Base-by-base conservation (phyloP, 1,140 invertebrate species). In the Lepidotrigona ventralis region DNA sequence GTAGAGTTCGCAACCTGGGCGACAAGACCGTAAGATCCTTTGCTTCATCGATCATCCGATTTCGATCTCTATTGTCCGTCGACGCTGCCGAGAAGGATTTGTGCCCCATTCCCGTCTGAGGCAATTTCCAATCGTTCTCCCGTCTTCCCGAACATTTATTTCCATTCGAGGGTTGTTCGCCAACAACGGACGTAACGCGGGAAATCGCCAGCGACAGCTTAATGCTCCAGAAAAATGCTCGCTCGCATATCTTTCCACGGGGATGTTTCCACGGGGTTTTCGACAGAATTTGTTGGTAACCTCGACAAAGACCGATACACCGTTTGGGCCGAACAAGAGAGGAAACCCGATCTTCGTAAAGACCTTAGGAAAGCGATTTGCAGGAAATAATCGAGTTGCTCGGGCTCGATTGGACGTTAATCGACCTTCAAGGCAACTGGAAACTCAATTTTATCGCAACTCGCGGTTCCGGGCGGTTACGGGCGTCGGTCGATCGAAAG, bases 1-100 rank as follows among this genome's bases (percentile, higher is more conserved):
- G 97, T 93, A 95, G 97, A 85, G 97, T 98, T 17, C 95, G 96
- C 89, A 97, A 98, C 92, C 95, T 97, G 79, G 97, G 96, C 33
- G 97, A 98, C 91, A 96, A 96, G 94, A 97, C 97, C 92, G 97
- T 97, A 92, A 96, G 96, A 63, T 6, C 29, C 46, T 51, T 33
- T 39, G 23, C 5, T 33, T 19, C 8, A 26, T 46, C n/a, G 11
- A 29, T 74, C 54, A 26, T 60, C 14, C 54, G 21, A 60, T 39
- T 14, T 9, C 70, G n/a, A 11, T 29, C 11, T 23, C 46, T 19
- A 3, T 21, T 8, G 17, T 53, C 39, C 21, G 21, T 26, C 23
- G 12, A 14, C 39, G 4, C 9, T 8, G 9, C 11, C 39, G 39
- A 23, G 4, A 66, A 29, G 66, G 58, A 58, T 70, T 23, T 11